A percentile compares a stretch with the other conserved stretches of the same genome.
Conservation (phyloP, 2,888 invertebrate genomes). For the Stictocephala bisonia region DNA sequence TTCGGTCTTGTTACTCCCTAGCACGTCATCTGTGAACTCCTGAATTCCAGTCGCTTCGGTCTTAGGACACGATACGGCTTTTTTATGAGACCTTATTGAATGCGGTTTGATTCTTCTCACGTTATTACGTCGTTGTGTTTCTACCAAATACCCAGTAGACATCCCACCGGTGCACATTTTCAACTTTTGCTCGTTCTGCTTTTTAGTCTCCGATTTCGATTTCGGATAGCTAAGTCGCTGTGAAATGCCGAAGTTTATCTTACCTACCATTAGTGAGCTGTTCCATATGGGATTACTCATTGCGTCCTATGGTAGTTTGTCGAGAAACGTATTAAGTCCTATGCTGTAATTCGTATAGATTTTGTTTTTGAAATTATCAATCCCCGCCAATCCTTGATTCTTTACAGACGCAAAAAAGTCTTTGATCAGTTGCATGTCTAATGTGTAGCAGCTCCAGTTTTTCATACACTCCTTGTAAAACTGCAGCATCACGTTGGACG, state of each 20-base stretch:
- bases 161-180: not conserved
- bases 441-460: not conserved
- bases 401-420: not conserved
- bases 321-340: not conserved
- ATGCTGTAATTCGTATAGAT: constrained; percentile 9
- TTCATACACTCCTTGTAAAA: not conserved
- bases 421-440: not conserved
- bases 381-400: not conserved
- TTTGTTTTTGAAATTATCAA: constrained; percentile 7
- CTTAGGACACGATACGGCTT: too few species aligned
- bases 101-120: not conserved
- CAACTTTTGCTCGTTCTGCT: constrained; percentile 7
- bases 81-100: too few species aligned
- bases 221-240: not conserved
- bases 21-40: too few species aligned
- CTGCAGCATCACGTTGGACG: not conserved
- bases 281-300: not conserved
- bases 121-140: not conserved
- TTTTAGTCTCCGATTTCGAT: not conserved
- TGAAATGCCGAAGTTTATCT: not conserved
- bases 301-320: not conserved
- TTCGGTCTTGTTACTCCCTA: too few species aligned
- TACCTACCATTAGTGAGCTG: not conserved
- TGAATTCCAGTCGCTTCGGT: too few species aligned
- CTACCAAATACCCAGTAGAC: not conserved